Conservation (phyloP, 2,888 invertebrate species). For the Plagodis pulveraria region DNA sequence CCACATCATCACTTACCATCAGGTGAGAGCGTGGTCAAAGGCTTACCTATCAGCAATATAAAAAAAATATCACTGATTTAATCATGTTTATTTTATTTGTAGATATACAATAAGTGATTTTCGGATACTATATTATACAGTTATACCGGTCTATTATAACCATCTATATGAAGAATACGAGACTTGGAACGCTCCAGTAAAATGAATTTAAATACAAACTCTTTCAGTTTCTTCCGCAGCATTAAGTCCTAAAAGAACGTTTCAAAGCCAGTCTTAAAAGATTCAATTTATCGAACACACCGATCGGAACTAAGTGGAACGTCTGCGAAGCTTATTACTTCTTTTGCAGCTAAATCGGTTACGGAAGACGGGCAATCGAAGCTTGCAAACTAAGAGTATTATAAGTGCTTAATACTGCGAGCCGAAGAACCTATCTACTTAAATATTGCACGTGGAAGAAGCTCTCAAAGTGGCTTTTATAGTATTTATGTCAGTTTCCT, state of each 20-base stretch:
- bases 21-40: no score
- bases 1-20: no score
- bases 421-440: no score
- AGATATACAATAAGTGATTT: no score
- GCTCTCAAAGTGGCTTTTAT: no score
- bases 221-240: constrained; percentile 8
- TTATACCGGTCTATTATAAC: background rate
- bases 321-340: constrained; percentile 20
- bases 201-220: constrained; percentile 11
- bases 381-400: constrained; percentile 5
- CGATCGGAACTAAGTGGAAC: constrained; percentile 27
- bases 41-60: no score
- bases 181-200: background rate
- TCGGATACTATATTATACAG: no score
- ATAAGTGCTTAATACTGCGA: background rate
- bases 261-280: constrained; percentile 17
- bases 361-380: constrained; percentile 11
- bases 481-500: no score
- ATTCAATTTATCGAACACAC: constrained; percentile 34
- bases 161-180: background rate
- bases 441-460: no score
- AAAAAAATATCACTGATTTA: no score
- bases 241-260: constrained; percentile 8
- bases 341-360: constrained; percentile 14
- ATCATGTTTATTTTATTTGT: no score